Base-by-base conservation (phyloP, 2,888 invertebrate species). In the Strigamia transsilvanica region DNA sequence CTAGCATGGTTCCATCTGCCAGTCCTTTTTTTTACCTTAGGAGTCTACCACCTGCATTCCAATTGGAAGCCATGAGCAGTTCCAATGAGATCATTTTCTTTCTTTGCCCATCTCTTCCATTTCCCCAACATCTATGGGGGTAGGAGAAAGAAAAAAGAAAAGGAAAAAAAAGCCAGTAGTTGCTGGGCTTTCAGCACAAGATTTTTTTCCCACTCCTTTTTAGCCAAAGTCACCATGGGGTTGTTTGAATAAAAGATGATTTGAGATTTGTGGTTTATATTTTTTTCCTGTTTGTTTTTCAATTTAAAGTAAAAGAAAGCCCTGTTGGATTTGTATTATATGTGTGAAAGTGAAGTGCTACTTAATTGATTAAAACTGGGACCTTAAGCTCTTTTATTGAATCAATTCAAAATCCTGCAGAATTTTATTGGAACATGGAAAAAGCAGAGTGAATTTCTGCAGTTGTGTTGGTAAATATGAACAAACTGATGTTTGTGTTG, bases 1-100 rank as follows among this genome's bases (percentile, higher is more conserved):
- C 12, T 73, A 23, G 27, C 73, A 73, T 73, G 32, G 32, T 73
- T 23, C 32, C 73, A 73, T 73, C 73, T 73, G 73, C 32, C 27
- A 32, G 73, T 73, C 73, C 73, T 15, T 32, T 73, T 73, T 73
- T 66, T 73, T 73, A 27, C 73, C 73, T 15, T 73, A 32, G 73
- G 73, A 73, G 23, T 73, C 73, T 73, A 27, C 73, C 32, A 73
- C 73, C 73, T 73, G 73, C 73, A 73, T 73, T 73, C 73, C 73
- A 73, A 73, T 73, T 73, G 73, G 73, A 73, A 73, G 73, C 73
- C 32, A 73, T 73, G 73, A 73, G 73, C 73, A 73, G 73, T 73
- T 73, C 73, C 73, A 73, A 73, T 73, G 73, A 73, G 73, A 73
- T 73, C 73, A 73, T 73, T 73, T 73, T 73, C 73, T 73, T 73